phyloP scores from a whole-genome alignment of 2,797 vertebrate genomes.

The Poecilia wingei region DNA sequence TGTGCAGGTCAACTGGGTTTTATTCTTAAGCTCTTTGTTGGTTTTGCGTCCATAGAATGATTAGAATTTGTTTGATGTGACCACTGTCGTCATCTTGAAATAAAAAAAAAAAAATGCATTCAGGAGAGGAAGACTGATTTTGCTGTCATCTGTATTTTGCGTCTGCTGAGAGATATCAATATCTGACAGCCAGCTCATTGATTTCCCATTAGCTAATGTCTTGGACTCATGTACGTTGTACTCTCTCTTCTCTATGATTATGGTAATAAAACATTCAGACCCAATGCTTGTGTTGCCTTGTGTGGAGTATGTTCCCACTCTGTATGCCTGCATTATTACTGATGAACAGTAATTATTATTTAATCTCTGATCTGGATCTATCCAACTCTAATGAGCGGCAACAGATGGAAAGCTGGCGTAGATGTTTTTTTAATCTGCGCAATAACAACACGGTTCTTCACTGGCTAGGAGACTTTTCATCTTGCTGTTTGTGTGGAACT shows the following conservation, averaged over 20 bases:
- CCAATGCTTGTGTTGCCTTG: conserved; percentile 39
- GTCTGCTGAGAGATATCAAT: conserved; percentile 60
- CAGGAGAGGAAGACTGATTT: conserved; percentile 54
- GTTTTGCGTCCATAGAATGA: conserved; percentile 35
- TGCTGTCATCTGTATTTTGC: conserved; percentile 58
- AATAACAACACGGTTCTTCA: conserved; percentile 52
- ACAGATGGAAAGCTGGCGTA: conserved; percentile 68
- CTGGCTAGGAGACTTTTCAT: conserved; percentile 38
- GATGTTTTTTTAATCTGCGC: conserved; percentile 63
- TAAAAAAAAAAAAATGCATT: conserved; percentile 19
- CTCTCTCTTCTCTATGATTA: conserved; percentile 50
- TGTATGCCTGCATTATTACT: conserved; percentile 57
- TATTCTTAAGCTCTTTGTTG: conserved; percentile 18
- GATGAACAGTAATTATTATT: conserved; percentile 67
- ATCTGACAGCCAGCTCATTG: conserved; percentile 70
- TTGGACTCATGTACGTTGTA: conserved; percentile 45
- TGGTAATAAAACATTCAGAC: conserved; percentile 65
- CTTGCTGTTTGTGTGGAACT: conserved; percentile 20
- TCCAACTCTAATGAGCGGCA: conserved; percentile 61
- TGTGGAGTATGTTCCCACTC: conserved; percentile 46
- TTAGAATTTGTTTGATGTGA: conserved; percentile 52
- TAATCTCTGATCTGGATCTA: conserved; percentile 56
- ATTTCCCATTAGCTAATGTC: conserved; percentile 64
- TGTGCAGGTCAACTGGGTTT: not conserved
- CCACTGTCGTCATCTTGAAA: conserved; percentile 33